Conservation (phyloP, 2,797 vertebrate genomes). For the Urocyon cinereoargenteus region DNA sequence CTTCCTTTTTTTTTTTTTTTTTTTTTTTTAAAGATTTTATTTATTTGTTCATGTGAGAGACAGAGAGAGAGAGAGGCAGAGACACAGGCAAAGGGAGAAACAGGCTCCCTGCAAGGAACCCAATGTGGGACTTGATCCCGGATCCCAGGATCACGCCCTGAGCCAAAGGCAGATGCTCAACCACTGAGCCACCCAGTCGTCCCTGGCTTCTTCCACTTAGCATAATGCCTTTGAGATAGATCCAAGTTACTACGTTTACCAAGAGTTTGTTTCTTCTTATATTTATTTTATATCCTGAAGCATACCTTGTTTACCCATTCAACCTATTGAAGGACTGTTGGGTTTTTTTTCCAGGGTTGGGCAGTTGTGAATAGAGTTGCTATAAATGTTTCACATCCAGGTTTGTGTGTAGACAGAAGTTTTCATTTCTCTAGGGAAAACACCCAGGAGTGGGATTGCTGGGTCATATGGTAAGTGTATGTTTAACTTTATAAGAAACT, state of each 20-base stretch:
- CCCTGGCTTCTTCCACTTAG: neutral
- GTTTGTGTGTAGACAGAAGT: slow-evolving; percentile 39
- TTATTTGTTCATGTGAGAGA: no score
- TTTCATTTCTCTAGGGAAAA: slow-evolving; percentile 44
- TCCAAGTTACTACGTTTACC: neutral
- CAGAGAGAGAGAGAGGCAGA: no score
- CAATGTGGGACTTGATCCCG: no score
- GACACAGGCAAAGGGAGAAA: no score
- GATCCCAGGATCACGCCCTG: no score
- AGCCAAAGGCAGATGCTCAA: no score
- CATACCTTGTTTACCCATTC: neutral
- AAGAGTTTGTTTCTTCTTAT: neutral
- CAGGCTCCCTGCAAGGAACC: no score
- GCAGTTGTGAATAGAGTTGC: neutral
- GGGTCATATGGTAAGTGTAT: slow-evolving; percentile 27
- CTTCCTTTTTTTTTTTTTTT: neutral
- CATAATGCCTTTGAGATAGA: neutral
- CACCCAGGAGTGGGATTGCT: slow-evolving; percentile 28
- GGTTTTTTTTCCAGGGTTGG: neutral
- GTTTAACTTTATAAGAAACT: neutral
- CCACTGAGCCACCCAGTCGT: no score
- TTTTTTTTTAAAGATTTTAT: no score
- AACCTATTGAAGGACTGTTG: neutral
- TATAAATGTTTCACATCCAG: neutral
- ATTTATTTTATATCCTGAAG: neutral